Evolutionary conservation across 2,797 vertebrate genomes (phyloP).

Genomic region (Ibycter americanus): DNA sequence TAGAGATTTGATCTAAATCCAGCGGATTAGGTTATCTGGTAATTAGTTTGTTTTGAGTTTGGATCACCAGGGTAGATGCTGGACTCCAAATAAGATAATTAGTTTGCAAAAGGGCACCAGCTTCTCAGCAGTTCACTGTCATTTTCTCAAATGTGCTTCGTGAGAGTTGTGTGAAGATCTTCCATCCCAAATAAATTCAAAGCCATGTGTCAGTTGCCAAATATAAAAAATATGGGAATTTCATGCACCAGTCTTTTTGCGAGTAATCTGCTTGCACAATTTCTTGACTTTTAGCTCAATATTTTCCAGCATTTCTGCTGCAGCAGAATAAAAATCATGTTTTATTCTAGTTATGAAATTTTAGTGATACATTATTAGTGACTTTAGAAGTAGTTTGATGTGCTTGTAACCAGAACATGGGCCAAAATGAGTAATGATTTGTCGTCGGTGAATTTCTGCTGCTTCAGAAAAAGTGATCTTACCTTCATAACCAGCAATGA

Average conservation of each 20-base stretch:
- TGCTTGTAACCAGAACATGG: neutral
- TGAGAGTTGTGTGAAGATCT: neutral
- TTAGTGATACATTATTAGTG: neutral
- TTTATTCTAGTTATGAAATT: slow-evolving; percentile 6
- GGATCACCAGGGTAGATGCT: neutral
- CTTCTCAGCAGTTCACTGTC: neutral
- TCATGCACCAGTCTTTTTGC: neutral
- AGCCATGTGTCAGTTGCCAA: neutral
- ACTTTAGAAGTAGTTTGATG: neutral
- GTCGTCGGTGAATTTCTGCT: neutral
- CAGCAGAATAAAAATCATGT: slow-evolving; percentile 12
- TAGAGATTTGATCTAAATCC: neutral
- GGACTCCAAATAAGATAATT: neutral
- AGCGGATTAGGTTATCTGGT: neutral
- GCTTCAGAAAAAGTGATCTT: neutral
- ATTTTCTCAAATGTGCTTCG: neutral
- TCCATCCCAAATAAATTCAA: neutral
- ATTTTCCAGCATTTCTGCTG: neutral
- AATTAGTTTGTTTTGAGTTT: slow-evolving; percentile 1
- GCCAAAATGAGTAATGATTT: slow-evolving; percentile 6
- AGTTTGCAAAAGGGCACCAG: neutral
- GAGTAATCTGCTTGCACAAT: neutral
- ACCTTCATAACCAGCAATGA: neutral
- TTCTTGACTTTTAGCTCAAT: neutral
- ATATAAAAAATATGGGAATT: neutral